Conservation (phyloP, 2,797 vertebrate species). For the Coendou prehensilis region DNA sequence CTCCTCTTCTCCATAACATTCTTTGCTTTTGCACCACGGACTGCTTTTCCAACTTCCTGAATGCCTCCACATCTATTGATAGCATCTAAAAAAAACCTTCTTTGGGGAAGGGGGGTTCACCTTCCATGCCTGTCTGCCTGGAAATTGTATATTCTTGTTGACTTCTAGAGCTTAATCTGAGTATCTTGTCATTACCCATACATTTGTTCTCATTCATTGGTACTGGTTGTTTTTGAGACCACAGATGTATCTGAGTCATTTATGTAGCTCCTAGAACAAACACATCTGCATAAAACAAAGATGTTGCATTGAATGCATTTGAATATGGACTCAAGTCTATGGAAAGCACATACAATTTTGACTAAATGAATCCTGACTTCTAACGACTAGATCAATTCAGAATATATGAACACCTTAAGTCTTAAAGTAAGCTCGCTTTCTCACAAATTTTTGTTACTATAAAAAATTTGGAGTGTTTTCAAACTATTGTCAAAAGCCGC, state of each 20-base stretch:
- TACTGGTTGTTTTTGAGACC: neutral
- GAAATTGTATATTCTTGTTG: neutral
- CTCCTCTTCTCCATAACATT: neutral
- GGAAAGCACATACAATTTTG: neutral
- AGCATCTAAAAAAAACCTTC: neutral
- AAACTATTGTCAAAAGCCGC: slow-evolving; percentile 22
- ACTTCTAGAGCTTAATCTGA: neutral
- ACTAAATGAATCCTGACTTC: neutral
- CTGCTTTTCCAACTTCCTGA: neutral
- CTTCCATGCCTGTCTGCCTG: neutral
- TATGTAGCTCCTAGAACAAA: neutral
- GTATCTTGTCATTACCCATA: neutral
- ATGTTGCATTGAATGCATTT: neutral
- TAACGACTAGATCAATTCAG: neutral
- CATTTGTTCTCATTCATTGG: neutral
- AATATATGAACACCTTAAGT: neutral
- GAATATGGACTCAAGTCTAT: neutral
- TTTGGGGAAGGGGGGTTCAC: neutral
- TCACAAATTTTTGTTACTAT: neutral
- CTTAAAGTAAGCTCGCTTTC: neutral
- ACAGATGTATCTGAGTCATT: neutral
- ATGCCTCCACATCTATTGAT: neutral
- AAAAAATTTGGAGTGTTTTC: neutral
- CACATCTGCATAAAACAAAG: slow-evolving; percentile 40
- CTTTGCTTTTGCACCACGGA: neutral